These are phyloP conservation scores for Catamblyrhynchus diadema DNA, from an alignment of 2,797 vertebrate genomes.

Conservation along the genomic window DNA sequence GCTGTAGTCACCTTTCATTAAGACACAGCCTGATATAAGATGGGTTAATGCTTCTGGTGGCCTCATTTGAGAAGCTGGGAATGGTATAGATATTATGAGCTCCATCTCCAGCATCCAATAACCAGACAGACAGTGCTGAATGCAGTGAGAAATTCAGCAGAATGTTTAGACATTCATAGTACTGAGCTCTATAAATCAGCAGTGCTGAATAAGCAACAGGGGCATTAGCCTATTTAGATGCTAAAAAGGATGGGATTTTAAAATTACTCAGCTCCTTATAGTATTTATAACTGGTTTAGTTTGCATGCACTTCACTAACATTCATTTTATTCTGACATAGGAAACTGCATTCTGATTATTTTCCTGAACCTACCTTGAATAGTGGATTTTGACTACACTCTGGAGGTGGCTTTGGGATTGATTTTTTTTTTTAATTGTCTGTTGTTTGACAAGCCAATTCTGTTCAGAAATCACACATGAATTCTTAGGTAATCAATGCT, in stretches of 20 bases:
- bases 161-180: neutral
- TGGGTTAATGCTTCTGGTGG: conserved; percentile 3
- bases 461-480: conserved; percentile 28
- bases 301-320: conserved; percentile 8
- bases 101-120: conserved; percentile 4
- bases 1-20: conserved; percentile 37
- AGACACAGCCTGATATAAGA: neutral
- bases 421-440: neutral
- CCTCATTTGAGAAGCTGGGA: conserved; percentile 10
- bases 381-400: neutral
- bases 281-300: conserved; percentile 41
- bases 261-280: conserved; percentile 30
- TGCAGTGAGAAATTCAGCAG: neutral
- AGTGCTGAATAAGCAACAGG: conserved; percentile 60
- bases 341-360: conserved; percentile 15
- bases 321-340: conserved; percentile 7
- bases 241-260: conserved; percentile 46
- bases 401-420: neutral
- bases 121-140: neutral
- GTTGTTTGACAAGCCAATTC: conserved; percentile 12
- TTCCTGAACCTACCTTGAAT: neutral
- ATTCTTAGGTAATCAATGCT: conserved; percentile 41
- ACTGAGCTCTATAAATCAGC: conserved; percentile 36
- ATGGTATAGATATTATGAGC: neutral
- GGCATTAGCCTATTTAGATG: conserved; percentile 55